These are phyloP conservation scores for Notamacropus eugenii DNA, from an alignment of 2,797 vertebrate species.

Conservation along the genomic window DNA sequence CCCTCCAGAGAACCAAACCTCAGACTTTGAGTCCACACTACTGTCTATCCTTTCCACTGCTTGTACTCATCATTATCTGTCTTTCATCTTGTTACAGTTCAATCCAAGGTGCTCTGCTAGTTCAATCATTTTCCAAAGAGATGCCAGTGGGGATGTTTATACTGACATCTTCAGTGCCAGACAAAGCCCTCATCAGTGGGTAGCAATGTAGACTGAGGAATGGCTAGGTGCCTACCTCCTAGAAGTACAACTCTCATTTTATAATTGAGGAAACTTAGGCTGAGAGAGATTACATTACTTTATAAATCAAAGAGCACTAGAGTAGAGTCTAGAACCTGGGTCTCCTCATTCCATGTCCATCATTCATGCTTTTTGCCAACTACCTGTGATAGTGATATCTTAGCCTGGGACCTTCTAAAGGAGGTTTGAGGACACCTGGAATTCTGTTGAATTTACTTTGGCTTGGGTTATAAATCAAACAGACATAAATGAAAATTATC, in stretches of 20 bases:
- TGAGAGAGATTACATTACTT: neutral
- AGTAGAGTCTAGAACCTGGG: neutral
- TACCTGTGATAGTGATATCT: neutral
- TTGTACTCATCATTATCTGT: neutral
- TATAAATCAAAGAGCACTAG: neutral
- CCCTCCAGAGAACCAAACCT: neutral
- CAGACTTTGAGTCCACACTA: neutral
- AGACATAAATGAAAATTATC: neutral
- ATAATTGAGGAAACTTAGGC: neutral
- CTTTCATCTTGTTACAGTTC: neutral
- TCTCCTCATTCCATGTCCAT: neutral
- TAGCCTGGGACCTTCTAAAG: neutral
- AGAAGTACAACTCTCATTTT: neutral
- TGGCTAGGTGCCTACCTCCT: neutral
- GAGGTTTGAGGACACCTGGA: neutral
- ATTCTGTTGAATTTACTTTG: neutral
- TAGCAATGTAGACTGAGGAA: neutral
- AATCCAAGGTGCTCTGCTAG: neutral
- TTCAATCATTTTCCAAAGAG: neutral
- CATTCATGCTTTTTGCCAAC: neutral
- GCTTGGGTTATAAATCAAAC: neutral
- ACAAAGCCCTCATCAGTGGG: neutral
- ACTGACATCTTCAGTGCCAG: neutral
- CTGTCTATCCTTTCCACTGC: neutral
- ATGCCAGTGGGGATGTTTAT: neutral